Evolutionary conservation across 2,797 vertebrate genomes (phyloP).

Genomic region (Phataginus tetradactyla): DNA sequence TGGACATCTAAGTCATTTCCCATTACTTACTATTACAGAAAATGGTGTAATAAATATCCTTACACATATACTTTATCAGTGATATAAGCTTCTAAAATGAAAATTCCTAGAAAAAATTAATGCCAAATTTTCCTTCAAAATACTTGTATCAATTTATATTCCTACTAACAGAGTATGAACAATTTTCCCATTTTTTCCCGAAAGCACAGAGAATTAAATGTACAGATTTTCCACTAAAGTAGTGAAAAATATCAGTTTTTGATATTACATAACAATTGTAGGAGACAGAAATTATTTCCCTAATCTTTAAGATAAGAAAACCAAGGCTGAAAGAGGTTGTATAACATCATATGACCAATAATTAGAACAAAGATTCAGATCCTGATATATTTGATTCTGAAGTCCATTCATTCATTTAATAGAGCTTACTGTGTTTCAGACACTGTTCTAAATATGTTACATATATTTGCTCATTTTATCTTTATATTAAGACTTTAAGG

Average conservation of each 20-base stretch:
- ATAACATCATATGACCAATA: neutral
- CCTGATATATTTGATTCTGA: neutral
- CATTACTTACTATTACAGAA: neutral
- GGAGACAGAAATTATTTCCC: neutral
- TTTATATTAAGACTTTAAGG: constrained; percentile 12
- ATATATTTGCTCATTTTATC: neutral
- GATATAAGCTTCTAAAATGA: constrained; percentile 8
- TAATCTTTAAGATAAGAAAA: constrained; percentile 22
- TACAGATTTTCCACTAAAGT: neutral
- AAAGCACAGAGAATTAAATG: neutral
- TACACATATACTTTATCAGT: neutral
- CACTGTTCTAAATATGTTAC: neutral
- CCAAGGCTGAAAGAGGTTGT: neutral
- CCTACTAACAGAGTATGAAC: neutral
- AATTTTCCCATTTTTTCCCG: constrained; percentile 13
- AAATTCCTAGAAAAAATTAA: neutral
- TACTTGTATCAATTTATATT: neutral
- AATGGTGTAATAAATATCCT: neutral
- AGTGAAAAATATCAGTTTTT: constrained; percentile 12
- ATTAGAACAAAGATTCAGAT: neutral
- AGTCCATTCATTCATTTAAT: neutral
- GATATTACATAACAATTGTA: neutral
- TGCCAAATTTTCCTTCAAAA: neutral
- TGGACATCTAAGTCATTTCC: neutral
- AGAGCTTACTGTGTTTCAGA: neutral